Evolutionary conservation across 1,140 invertebrate species (phyloP), one percentile per base, ranked within the genome.

Genomic region (Grapholita molesta): DNA sequence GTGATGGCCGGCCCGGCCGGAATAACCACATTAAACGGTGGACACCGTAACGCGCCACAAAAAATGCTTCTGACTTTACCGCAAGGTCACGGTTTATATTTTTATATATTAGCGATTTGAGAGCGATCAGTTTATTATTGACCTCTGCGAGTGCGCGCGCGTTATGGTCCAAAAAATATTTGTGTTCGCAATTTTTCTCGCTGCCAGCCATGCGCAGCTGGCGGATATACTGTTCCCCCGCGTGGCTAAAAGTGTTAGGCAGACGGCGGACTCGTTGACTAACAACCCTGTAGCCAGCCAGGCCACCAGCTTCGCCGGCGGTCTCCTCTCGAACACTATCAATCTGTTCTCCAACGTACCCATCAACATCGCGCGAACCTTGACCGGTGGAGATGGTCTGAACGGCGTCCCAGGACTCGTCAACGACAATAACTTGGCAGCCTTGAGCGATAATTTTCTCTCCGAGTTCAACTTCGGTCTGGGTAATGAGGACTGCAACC

Each of bases 401-500:
- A 15, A 55, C 42, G 18, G 24, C 3, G 4, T 74, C 1, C 74
- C 76, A 0, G 57, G 11, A 2, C 57, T 74, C 6, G 28, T 75
- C 15, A 71, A 68, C 24, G 67, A 74, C 25, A 75, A 53, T 28
- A 74, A 75, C 64, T 28, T 71, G 12, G 71, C 30, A 21, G 67
- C 64, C 21, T 61, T 68, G 23, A 32, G 64, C 11, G 70, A 74
- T 42, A 67, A 55, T 11, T 64, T 74, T n/a, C 30, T 71, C n/a
- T 67, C 67, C 5, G 73, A 74, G n/a, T 76, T 71, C 48, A 66
- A 42, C 30, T 35, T 53, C 5, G 74, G 76, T 15, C 53, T 68
- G 1, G 3, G n/a, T 3, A 83, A 80, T 32, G 74, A 83, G 64
- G 81, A 83, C 64, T 73, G 68, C 0, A n/a, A 28, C 9, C 68